Evolutionary conservation across 2,888 invertebrate genomes (phyloP).

Genomic region (Melitaea athalia): DNA sequence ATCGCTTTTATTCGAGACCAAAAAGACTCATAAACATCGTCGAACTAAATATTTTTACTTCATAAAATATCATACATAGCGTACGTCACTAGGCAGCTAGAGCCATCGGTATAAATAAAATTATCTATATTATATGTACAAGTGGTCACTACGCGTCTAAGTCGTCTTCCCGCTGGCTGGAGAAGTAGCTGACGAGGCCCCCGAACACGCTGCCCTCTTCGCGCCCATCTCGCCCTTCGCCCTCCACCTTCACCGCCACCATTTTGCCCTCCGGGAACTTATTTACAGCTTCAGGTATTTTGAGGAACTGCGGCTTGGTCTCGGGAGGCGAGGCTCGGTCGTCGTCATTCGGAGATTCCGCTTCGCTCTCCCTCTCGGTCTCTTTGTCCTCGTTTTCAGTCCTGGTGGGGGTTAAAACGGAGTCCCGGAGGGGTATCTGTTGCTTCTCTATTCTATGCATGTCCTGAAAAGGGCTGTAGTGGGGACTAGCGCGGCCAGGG

Average conservation of each 20-base stretch:
- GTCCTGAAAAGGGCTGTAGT: slow-evolving; percentile 44
- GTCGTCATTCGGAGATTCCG: slow-evolving; percentile 11
- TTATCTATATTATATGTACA: slow-evolving; percentile 63
- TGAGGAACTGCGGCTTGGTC: slow-evolving; percentile 41
- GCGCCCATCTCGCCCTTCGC: slow-evolving; percentile 39
- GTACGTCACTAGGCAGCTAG: slow-evolving; percentile 44
- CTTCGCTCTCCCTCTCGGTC: slow-evolving; percentile 27
- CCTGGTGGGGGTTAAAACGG: slow-evolving; percentile 10
- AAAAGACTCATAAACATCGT: slow-evolving; percentile 67
- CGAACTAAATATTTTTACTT: slow-evolving; percentile 52
- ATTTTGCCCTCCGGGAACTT: slow-evolving; percentile 21
- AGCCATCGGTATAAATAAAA: slow-evolving; percentile 58
- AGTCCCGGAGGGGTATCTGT: slow-evolving; percentile 16
- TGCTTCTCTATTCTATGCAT: slow-evolving; percentile 47
- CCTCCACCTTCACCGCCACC: slow-evolving; percentile 22
- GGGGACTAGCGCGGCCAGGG: slow-evolving; percentile 41
- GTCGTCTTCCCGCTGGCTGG: slow-evolving; percentile 94
- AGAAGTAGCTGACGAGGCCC: slow-evolving; percentile 95
- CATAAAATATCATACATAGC: slow-evolving; percentile 66
- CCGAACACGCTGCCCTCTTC: slow-evolving; percentile 91
- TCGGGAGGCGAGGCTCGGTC: slow-evolving; percentile 39
- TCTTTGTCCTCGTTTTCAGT: slow-evolving; percentile 7
- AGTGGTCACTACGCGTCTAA: slow-evolving; percentile 83
- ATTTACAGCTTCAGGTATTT: slow-evolving; percentile 38
- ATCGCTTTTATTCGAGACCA: slow-evolving; percentile 75